Conservation (phyloP, 2,888 invertebrate species). For the Diaperis boleti region DNA sequence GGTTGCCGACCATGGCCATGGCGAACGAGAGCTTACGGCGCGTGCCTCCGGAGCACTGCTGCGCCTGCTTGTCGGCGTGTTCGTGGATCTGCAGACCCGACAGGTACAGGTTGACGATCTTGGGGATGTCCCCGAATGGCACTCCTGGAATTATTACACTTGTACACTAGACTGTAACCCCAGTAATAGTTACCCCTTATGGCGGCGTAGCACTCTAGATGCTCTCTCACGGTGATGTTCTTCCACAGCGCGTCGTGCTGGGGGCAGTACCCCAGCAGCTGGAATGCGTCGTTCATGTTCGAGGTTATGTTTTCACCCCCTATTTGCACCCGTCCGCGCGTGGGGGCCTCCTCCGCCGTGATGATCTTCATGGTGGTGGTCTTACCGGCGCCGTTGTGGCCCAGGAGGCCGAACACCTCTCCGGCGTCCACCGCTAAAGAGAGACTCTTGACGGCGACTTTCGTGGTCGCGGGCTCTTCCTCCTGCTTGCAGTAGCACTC, state of each 20-base stretch:
- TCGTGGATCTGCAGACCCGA: too few species aligned
- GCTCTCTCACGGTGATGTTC: constrained; percentile 70
- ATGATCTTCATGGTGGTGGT: constrained; percentile 92
- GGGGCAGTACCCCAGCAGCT: constrained; percentile 71
- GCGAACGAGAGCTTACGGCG: constrained; percentile 68
- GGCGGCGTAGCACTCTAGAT: constrained; percentile 68
- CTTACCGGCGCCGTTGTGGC: constrained; percentile 90
- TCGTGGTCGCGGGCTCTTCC: constrained; percentile 64
- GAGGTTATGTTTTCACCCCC: constrained; percentile 62
- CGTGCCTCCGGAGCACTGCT: constrained; percentile 66
- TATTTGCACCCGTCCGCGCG: constrained; percentile 80
- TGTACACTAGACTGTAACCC: too few species aligned
- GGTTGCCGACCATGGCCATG: constrained; percentile 67
- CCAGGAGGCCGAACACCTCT: constrained; percentile 86
- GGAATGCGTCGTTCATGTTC: constrained; percentile 71
- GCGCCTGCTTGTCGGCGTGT: constrained; percentile 61
- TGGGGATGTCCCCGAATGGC: too few species aligned
- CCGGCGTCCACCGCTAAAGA: constrained; percentile 87
- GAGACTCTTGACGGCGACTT: constrained; percentile 79
- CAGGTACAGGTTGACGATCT: too few species aligned
- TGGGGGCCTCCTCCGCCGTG: constrained; percentile 82
- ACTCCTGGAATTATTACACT: too few species aligned
- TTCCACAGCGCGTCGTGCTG: constrained; percentile 71
- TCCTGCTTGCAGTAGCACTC: constrained; percentile 64
- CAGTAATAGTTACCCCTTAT: constrained; percentile 68